These are phyloP conservation scores for Pygocentrus nattereri DNA, from an alignment of 2,797 vertebrate species.

Conservation along the genomic window DNA sequence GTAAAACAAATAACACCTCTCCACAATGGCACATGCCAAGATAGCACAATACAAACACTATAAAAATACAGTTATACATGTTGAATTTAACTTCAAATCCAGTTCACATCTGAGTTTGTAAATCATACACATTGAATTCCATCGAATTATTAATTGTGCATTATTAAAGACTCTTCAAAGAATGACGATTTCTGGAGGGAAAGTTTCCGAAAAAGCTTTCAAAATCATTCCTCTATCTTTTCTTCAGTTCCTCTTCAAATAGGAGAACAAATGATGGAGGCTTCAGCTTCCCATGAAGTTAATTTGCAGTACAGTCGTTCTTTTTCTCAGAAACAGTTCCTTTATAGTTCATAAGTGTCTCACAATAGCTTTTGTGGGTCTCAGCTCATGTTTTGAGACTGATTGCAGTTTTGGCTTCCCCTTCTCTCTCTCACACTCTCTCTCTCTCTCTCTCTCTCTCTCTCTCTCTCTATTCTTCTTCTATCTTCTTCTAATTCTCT, in stretches of 20 bases:
- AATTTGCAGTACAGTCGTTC: background rate
- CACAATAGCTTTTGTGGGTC: slow-evolving; percentile 1
- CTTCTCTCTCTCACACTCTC: slow-evolving; percentile 22
- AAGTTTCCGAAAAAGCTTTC: background rate
- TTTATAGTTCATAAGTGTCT: background rate
- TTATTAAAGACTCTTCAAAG: slow-evolving; percentile 3
- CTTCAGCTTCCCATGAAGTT: background rate
- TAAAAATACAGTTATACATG: too few relatives aligned
- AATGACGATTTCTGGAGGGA: background rate
- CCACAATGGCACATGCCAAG: too few relatives aligned
- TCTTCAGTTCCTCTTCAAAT: background rate
- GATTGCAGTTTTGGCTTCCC: slow-evolving; percentile 2
- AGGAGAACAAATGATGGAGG: background rate
- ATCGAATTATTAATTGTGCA: too few relatives aligned
- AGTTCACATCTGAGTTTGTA: too few relatives aligned
- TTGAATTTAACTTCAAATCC: too few relatives aligned
- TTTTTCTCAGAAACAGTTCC: background rate
- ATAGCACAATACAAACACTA: too few relatives aligned
- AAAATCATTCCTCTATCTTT: background rate
- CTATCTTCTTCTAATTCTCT: background rate
- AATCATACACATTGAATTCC: too few relatives aligned
- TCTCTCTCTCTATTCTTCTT: slow-evolving; percentile 7
- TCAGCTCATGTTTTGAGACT: background rate
- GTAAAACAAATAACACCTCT: too few relatives aligned
- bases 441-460: background rate